phyloP scores from a whole-genome alignment of 2,888 invertebrate species.

The Coelinius sp. region DNA sequence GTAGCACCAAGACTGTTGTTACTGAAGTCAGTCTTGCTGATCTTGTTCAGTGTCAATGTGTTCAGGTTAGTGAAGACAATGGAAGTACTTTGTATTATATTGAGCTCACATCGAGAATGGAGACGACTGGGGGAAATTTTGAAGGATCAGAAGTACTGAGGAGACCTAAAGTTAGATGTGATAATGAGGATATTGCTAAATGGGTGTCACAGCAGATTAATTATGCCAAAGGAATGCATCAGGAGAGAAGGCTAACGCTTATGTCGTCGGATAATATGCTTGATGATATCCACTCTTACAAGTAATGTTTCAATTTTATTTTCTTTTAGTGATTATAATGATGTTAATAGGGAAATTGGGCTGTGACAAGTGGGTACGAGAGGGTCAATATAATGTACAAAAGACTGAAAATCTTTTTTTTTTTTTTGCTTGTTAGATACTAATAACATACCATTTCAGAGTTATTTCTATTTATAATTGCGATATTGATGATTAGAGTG shows the following conservation, averaged over 20 bases:
- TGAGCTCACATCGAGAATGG: constrained; percentile 75
- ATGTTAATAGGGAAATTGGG: background rate
- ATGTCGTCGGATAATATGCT: constrained; percentile 69
- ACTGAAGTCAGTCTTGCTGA: constrained; percentile 71
- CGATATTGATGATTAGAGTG: background rate
- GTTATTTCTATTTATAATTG: background rate
- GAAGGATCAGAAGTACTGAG: constrained; percentile 74
- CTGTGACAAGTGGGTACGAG: no score
- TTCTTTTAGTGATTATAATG: background rate
- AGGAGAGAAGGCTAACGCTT: constrained; percentile 85
- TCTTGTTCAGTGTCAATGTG: constrained; percentile 78
- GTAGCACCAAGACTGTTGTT: constrained; percentile 68
- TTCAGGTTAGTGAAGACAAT: constrained; percentile 72
- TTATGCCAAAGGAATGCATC: constrained; percentile 88
- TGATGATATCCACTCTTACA: constrained; percentile 66
- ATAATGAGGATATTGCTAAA: constrained; percentile 79
- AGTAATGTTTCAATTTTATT: constrained; percentile 50
- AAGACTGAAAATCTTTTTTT: constrained; percentile 17
- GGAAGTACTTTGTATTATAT: constrained; percentile 76
- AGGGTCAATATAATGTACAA: background rate
- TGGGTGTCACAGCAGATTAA: constrained; percentile 88
- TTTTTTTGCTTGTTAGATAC: background rate
- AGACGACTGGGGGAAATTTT: constrained; percentile 66
- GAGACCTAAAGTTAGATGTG: constrained; percentile 84
- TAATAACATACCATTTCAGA: background rate